These are phyloP conservation scores for Hycleus phaleratus DNA, from an alignment of 1,140 invertebrate species.

Conservation along the genomic window DNA sequence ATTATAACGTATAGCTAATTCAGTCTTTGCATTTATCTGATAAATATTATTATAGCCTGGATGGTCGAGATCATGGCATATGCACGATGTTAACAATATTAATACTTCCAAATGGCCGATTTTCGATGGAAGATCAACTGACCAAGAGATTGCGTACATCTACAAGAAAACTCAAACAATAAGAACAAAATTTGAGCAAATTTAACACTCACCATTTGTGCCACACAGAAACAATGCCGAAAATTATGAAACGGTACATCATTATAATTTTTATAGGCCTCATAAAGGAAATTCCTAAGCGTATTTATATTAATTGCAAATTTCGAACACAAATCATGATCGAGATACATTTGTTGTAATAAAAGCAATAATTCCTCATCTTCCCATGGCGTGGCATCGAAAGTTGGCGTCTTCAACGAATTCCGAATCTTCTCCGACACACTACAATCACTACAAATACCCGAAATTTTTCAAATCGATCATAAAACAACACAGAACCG, in stretches of 20 bases:
- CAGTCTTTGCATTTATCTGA: conserved; percentile 81
- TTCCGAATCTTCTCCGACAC: conserved; percentile 45
- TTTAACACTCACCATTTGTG: conserved; percentile 72
- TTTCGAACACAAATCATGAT: conserved; percentile 65
- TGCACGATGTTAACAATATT: conserved; percentile 72
- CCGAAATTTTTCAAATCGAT: background rate
- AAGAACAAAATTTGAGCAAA: background rate
- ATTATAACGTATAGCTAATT: conserved; percentile 78
- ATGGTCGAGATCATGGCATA: conserved; percentile 88
- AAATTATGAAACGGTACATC: conserved; percentile 89
- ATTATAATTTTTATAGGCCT: conserved; percentile 83
- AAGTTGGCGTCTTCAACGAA: conserved; percentile 62
- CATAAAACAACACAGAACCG: background rate
- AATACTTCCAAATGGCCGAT: conserved; percentile 70
- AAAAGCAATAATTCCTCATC: conserved; percentile 76
- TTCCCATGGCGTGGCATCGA: conserved; percentile 77
- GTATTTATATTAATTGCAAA: conserved; percentile 69
- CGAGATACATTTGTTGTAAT: conserved; percentile 77
- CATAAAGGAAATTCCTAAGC: conserved; percentile 65
- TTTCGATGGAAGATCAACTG: conserved; percentile 58
- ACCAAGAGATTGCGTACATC: conserved; percentile 83
- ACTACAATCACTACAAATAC: conserved; percentile 51
- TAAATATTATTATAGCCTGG: conserved; percentile 87
- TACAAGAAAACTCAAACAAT: conserved; percentile 39
- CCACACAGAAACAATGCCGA: conserved; percentile 81